Evolutionary conservation across 2,797 vertebrate genomes (phyloP), one percentile per base, ranked within the genome.

Genomic region (Enteromius viviparus): DNA sequence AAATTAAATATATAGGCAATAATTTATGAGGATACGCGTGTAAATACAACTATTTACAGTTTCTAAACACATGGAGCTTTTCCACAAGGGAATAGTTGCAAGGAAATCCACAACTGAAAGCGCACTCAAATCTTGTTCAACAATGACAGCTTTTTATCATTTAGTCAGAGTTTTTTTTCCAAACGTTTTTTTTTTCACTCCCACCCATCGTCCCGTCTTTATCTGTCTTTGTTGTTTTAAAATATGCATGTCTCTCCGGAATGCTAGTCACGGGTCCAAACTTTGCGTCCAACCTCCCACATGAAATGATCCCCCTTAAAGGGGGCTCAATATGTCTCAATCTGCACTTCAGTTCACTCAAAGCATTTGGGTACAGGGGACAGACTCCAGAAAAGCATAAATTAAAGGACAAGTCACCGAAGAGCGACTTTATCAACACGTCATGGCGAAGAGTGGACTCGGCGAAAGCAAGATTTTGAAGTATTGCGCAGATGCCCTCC

Each of bases 191-290:
- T 91, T 23, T 47, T 26, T 62, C 23, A 85, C 91, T 90, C 90
- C 84, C 85, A 76, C 84, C 81, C 83, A 83, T 78, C 80, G 94
- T 95, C 93, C 94, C 95, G 95, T 96, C 95, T 96, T 94, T 94
- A 94, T 95, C 95, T 94, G 92, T 96, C 97, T 97, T 98, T 98
- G 97, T 98, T 98, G 95, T 96, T 97, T 96, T 98, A 98, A 98
- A 97, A 98, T 98, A 98, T 98, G 97, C 97, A 97, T 96, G 97
- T 98, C 96, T 97, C 96, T 97, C 96, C 96, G 96, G 97, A 98
- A 99, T 98, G 97, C 97, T 96, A 97, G 97, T 99, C 97, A 98
- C 97, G 97, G 96, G 96, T 96, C 96, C 96, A 97, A 98, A 99
- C 96, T 97, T 97, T 96, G 96, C 98, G 97, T 98, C 97, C 98